Percentiles rank a stretch among this genome's conserved stretches.
phyloP scores from a whole-genome alignment of 2,113 vertebrate genomes.

The Chroicocephalus ridibundus region DNA sequence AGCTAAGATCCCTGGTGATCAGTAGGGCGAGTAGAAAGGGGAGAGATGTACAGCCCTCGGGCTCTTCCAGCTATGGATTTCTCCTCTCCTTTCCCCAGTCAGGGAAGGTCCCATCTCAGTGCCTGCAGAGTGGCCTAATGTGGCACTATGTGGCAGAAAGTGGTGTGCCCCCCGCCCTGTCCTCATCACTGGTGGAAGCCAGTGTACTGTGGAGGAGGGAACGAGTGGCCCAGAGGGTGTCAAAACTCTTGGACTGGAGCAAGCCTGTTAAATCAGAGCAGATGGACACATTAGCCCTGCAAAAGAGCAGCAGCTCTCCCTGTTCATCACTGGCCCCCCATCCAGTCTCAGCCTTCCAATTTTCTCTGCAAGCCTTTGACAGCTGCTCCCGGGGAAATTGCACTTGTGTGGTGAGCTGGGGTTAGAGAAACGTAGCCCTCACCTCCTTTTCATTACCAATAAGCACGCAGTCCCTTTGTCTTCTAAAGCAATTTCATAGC shows the following conservation, averaged over 20 bases:
- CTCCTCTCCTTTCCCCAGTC: neutral
- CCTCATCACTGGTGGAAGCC: neutral
- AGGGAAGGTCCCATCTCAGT: neutral
- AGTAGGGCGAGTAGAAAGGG: neutral
- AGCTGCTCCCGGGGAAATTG: slow-evolving; percentile 49
- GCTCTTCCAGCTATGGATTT: neutral
- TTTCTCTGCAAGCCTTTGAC: slow-evolving; percentile 40
- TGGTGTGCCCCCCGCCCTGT: neutral
- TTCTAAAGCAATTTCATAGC: slow-evolving; percentile 69
- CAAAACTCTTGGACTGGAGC: neutral
- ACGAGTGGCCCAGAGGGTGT: neutral
- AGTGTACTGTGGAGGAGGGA: neutral
- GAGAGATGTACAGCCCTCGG: neutral
- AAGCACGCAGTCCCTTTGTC: slow-evolving; percentile 48
- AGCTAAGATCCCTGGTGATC: neutral
- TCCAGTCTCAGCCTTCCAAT: slow-evolving; percentile 20
- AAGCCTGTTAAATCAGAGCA: neutral
- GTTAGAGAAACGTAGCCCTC: neutral
- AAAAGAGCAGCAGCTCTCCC: neutral
- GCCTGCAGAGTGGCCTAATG: neutral
- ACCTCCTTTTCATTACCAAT: slow-evolving; percentile 41
- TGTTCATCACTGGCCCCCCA: neutral
- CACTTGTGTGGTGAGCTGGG: neutral
- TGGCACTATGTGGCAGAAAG: neutral
- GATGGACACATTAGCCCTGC: slow-evolving; percentile 34